Evolutionary conservation across 2,113 vertebrate species (phyloP), one percentile per base, ranked within the genome.

Genomic region (Phylloscopus trochilus): DNA sequence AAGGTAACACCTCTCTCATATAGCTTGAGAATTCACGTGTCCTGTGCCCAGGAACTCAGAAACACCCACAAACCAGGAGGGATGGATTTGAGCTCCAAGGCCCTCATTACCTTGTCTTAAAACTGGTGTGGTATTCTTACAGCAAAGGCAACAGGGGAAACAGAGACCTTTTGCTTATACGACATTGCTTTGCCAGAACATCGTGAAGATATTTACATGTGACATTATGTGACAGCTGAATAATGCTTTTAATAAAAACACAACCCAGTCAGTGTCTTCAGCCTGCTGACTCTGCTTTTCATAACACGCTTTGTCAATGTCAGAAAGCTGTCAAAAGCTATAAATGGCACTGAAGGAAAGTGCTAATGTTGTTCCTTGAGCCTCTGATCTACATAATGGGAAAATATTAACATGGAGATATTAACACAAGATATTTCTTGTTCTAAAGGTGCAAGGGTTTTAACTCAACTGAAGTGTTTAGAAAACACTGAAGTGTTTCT

Each of bases 321-420:
- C 75, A 90, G 72, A 46, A 95, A 90, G 47, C 56, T 91, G 75
- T 81, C 76, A 91, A 84, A 92, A 83, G 12, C 88, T 70, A 35
- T 77, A 74, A 87, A 53, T 0, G 4, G 47, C 1, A 0, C 52
- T 84, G 82, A 82, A 90, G 49, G 30, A 52, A 83, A 81, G 69
- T 35, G 60, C 37, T 95, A 83, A 46, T 59, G 16, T 53, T 2
- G 1, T 81, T 78, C 43, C 24, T 64, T 3, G 1, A 83, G 43
- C 43, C 83, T 79, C 58, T 77, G 33, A 70, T 63, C 55, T 95
- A 51, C n/a, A 28, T 69, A 78, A 73, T 44, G 53, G 60, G 37
- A 67, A 92, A 46, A 66, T 74, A 87, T 62, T 91, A 91, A 85
- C 46, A 23, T 1, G 1, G 59, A 77, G 35, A 18, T 68, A 92